Evolutionary conservation across 2,888 invertebrate genomes (phyloP).

Genomic region (Melanostoma mellinum): DNA sequence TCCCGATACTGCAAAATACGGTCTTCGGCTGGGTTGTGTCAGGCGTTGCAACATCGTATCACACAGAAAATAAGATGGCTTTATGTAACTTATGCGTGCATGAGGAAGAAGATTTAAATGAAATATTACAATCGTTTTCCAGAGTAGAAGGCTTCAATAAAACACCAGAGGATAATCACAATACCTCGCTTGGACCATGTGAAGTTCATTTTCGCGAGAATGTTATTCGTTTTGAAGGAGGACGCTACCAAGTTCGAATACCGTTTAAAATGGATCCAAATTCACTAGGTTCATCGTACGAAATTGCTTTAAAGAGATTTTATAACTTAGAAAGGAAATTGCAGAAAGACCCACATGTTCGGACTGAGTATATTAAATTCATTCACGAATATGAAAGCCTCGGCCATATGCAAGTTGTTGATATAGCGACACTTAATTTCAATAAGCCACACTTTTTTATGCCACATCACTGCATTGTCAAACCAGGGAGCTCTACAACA

Average conservation of each 20-base stretch:
- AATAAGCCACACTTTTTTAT: background rate
- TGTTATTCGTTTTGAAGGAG: background rate
- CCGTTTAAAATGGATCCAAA: background rate
- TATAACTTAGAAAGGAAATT: background rate
- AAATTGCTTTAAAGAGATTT: background rate
- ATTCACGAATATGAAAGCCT: too few relatives aligned
- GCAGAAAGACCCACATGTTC: too few relatives aligned
- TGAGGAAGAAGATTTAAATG: background rate
- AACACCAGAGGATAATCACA: too few relatives aligned
- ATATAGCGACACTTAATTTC: background rate
- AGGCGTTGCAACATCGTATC: background rate
- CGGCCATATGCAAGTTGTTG: too few relatives aligned
- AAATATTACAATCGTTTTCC: background rate
- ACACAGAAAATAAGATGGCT: background rate
- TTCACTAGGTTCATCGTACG: background rate
- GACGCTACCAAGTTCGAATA: conserved; percentile 7
- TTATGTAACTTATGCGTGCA: background rate
- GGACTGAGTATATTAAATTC: too few relatives aligned
- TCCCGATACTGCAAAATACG: background rate
- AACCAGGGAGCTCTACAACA: background rate
- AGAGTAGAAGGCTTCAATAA: background rate
- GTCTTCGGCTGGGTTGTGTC: conserved; percentile 5
- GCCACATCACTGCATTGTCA: background rate
- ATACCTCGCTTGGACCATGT: background rate
- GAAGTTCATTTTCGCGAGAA: background rate